phyloP scores from a whole-genome alignment of 2,797 vertebrate species.

The Tenualosa ilisha region DNA sequence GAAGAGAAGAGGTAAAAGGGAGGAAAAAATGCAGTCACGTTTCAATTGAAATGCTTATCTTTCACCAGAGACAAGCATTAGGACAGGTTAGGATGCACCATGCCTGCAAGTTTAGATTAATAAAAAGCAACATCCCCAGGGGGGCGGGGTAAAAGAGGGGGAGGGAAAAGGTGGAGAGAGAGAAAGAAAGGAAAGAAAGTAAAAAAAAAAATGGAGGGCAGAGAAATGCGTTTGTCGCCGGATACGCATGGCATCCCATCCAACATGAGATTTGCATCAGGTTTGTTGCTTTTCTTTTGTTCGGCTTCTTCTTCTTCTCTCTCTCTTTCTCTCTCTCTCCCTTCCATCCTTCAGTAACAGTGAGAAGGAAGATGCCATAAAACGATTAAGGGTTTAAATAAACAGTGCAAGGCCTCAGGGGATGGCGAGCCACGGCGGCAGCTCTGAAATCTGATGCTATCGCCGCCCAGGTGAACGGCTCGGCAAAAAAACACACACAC shows the following conservation, averaged over 20 bases:
- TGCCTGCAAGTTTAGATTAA: slow-evolving; percentile 31
- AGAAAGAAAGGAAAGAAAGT: slow-evolving; percentile 4
- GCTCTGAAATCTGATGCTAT: slow-evolving; percentile 72
- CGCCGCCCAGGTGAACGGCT: slow-evolving; percentile 71
- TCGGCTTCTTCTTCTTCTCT: slow-evolving; percentile 33
- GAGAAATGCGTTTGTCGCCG: slow-evolving; percentile 37
- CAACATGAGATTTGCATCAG: slow-evolving; percentile 41
- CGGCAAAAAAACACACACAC: slow-evolving; percentile 28
- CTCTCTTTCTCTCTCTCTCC: slow-evolving; percentile 30
- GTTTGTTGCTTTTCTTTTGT: slow-evolving; percentile 32
- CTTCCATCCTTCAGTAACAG: slow-evolving; percentile 51
- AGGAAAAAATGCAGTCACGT: background rate
- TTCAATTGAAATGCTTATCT: slow-evolving; percentile 22
- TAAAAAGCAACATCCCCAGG: slow-evolving; percentile 21
- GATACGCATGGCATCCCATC: slow-evolving; percentile 41
- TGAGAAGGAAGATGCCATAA: slow-evolving; percentile 71
- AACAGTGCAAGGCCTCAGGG: slow-evolving; percentile 67
- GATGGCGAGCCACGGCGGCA: slow-evolving; percentile 61
- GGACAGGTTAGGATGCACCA: background rate
- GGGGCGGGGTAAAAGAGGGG: slow-evolving; percentile 40
- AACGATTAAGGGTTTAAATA: slow-evolving; percentile 76
- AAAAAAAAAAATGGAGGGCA: slow-evolving; percentile 33
- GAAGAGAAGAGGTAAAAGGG: slow-evolving; percentile 26
- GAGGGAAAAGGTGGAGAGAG: slow-evolving; percentile 6
- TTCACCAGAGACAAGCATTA: background rate